Evolutionary conservation across 2,113 vertebrate species (phyloP).

Genomic region (Ibidorhyncha struthersii): DNA sequence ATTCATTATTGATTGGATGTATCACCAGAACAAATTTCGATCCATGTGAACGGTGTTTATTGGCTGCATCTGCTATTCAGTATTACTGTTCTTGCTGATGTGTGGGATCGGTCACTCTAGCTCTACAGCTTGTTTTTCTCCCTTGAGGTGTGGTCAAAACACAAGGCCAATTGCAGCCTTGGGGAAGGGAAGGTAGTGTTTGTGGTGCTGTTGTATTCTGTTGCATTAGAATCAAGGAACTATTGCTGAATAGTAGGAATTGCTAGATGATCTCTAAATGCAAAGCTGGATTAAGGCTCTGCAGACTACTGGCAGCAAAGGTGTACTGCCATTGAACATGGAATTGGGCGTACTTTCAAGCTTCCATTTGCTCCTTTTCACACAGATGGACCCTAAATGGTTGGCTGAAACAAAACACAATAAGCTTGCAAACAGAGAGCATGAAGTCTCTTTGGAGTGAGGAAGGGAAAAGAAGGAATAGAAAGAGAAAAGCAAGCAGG

Average conservation of each 20-base stretch:
- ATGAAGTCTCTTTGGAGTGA: not conserved
- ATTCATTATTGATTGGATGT: not conserved
- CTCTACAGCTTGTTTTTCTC: not conserved
- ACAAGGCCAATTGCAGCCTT: not conserved
- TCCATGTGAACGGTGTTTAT: not conserved
- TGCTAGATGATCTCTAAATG: not conserved
- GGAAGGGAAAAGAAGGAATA: not conserved
- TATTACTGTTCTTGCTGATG: not conserved
- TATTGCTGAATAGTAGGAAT: not conserved
- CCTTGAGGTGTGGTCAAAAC: not conserved
- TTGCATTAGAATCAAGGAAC: not conserved
- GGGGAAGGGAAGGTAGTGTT: not conserved
- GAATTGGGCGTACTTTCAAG: not conserved
- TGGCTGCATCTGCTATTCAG: not conserved
- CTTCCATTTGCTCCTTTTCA: not conserved
- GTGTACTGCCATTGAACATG: rapidly evolving
- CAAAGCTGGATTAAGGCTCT: not conserved
- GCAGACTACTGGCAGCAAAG: not conserved
- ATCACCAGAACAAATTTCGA: not conserved
- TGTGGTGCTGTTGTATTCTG: not conserved
- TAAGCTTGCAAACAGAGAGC: not conserved
- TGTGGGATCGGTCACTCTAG: not conserved
- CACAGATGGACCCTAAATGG: not conserved
- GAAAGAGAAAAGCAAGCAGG: not conserved
- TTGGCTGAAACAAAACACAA: not conserved